Evolutionary conservation across 2,797 vertebrate species (phyloP).

Genomic region (Florisuga fusca): DNA sequence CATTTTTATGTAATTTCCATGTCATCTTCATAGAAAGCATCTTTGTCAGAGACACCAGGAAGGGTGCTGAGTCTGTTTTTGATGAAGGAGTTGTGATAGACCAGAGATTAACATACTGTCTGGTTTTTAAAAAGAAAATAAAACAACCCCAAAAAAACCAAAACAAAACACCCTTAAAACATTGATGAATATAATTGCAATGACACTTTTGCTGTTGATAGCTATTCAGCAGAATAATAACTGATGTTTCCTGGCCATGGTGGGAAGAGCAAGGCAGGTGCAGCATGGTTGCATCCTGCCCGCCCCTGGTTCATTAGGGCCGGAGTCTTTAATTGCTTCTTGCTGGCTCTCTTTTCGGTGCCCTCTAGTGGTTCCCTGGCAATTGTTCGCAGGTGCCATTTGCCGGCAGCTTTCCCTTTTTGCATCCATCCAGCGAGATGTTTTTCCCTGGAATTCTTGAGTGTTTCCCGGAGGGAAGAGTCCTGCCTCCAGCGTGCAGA

Average conservation of each 20-base stretch:
- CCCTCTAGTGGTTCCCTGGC: constrained; percentile 26
- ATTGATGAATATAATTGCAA: fast-evolving
- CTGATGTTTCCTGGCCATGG: background rate
- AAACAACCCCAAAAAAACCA: too few relatives aligned
- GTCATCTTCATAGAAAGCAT: background rate
- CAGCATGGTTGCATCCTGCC: background rate
- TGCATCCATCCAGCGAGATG: background rate
- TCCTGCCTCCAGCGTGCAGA: background rate
- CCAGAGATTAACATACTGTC: background rate
- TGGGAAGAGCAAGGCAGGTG: background rate
- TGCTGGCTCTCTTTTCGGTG: background rate
- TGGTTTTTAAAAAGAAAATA: background rate
- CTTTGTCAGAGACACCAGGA: background rate
- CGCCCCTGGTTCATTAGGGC: background rate
- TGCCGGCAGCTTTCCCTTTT: background rate
- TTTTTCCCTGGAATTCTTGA: background rate
- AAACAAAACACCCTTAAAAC: background rate
- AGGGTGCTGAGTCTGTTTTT: background rate
- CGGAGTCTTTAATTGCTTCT: background rate
- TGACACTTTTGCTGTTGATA: background rate
- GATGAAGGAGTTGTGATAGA: background rate
- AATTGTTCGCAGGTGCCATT: fast-evolving
- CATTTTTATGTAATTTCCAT: background rate
- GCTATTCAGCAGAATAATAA: background rate
- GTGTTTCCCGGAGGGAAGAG: fast-evolving